A percentile compares a stretch with the other conserved stretches of the same genome.
Evolutionary conservation across 2,113 vertebrate species (phyloP).

Genomic region (Albula goreensis): DNA sequence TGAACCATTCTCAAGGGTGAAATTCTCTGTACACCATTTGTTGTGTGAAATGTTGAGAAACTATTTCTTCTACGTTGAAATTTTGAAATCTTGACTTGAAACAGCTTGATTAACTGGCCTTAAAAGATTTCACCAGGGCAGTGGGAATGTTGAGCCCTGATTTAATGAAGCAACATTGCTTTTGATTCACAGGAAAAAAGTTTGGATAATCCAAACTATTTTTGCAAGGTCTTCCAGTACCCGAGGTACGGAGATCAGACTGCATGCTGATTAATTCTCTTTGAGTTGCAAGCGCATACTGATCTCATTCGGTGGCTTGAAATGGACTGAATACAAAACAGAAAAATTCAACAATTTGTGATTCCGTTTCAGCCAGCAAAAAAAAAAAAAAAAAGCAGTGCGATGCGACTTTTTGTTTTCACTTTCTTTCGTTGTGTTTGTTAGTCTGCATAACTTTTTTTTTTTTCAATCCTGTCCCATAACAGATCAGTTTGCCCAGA

Average conservation of each 20-base stretch:
- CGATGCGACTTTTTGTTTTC: not conserved
- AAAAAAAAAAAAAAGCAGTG: not conserved
- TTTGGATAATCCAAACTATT: not conserved
- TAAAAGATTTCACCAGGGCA: too few species aligned
- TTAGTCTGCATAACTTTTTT: not conserved
- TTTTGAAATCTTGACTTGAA: too few species aligned
- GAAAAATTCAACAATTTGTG: not conserved
- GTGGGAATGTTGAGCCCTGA: too few species aligned
- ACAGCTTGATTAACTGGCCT: too few species aligned
- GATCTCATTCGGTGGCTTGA: not conserved
- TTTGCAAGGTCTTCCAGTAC: not conserved
- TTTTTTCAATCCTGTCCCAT: conserved; percentile 28
- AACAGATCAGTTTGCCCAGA: conserved; percentile 85
- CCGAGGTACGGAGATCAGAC: not conserved
- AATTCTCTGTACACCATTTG: too few species aligned
- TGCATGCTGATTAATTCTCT: not conserved
- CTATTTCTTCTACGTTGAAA: too few species aligned
- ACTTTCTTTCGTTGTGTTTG: not conserved
- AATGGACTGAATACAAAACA: not conserved
- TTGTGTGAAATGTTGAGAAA: too few species aligned
- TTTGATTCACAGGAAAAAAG: not conserved
- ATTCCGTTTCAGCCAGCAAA: not conserved
- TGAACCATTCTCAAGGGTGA: too few species aligned
- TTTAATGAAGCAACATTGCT: not conserved
- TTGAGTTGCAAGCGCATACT: not conserved